Conservation (phyloP, 2,113 vertebrate genomes). For the Callionymus lyra region DNA sequence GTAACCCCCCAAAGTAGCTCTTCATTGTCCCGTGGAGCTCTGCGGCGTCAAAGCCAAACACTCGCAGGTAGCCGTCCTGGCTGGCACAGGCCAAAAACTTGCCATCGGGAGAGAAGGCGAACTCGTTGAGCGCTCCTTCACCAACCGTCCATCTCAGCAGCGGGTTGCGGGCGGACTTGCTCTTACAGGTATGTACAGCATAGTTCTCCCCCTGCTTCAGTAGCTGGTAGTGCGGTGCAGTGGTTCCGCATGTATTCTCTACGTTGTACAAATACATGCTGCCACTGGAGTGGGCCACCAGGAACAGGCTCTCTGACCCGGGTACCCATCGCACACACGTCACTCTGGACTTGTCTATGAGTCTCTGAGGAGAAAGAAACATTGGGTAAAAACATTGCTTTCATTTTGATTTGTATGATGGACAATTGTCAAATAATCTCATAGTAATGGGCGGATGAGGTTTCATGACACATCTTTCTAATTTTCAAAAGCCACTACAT, state of each 20-base stretch:
- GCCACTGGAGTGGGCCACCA: constrained; percentile 95
- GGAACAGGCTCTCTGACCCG: constrained; percentile 94
- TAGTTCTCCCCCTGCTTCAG: constrained; percentile 96
- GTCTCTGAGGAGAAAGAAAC: constrained; percentile 77
- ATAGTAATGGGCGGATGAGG: too few species aligned
- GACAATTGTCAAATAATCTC: not conserved
- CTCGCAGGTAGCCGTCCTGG: constrained; percentile 94
- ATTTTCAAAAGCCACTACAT: too few species aligned
- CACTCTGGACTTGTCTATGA: constrained; percentile 97
- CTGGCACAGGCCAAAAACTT: constrained; percentile 93
- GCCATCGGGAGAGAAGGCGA: constrained; percentile 95
- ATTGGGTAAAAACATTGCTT: not conserved
- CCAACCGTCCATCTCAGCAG: constrained; percentile 96
- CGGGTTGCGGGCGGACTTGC: constrained; percentile 95
- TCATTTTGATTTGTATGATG: too few species aligned
- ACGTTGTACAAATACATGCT: constrained; percentile 98
- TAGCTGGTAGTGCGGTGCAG: constrained; percentile 95
- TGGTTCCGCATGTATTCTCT: constrained; percentile 93
- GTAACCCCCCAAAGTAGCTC: constrained; percentile 96
- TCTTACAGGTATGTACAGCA: constrained; percentile 96
- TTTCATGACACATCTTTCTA: too few species aligned
- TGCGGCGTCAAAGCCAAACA: constrained; percentile 92
- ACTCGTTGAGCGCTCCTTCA: constrained; percentile 94
- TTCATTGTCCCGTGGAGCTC: constrained; percentile 97
- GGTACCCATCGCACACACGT: constrained; percentile 98